Evolutionary conservation across 2,113 vertebrate genomes (phyloP).

Genomic region (Corvus moneduloides): DNA sequence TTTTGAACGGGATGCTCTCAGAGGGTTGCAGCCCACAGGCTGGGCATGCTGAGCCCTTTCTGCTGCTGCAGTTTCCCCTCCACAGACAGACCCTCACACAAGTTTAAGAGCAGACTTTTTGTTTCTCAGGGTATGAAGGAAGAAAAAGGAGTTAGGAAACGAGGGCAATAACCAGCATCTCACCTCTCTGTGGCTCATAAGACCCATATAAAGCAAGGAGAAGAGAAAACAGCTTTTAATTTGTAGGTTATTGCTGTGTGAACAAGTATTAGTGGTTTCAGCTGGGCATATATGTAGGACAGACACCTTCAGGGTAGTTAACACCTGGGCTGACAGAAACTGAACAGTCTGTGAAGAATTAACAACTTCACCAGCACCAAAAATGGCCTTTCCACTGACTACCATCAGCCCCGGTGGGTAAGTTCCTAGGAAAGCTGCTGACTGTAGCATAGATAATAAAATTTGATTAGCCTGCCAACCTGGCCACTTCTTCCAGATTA

Average conservation of each 20-base stretch:
- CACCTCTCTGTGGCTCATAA: accelerated
- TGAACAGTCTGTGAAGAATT: background rate
- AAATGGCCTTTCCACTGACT: background rate
- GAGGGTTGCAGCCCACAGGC: background rate
- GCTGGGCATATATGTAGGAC: background rate
- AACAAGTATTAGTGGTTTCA: background rate
- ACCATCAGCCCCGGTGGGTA: background rate
- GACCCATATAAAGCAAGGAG: background rate
- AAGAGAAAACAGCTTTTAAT: background rate
- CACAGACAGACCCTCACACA: too few relatives aligned
- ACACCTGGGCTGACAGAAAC: background rate
- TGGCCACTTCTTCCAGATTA: background rate
- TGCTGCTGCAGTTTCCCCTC: background rate
- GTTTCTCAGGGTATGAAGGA: background rate
- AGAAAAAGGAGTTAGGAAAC: background rate
- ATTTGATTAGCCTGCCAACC: background rate
- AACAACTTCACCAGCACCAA: background rate
- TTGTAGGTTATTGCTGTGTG: background rate
- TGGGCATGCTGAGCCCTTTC: background rate
- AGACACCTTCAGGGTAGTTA: background rate
- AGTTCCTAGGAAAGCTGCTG: background rate
- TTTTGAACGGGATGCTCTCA: background rate
- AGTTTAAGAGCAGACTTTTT: background rate
- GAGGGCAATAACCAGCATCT: background rate
- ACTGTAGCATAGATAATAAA: background rate